Base-by-base conservation (phyloP, 2,113 vertebrate genomes). In the Ceyx cyanopectus region DNA sequence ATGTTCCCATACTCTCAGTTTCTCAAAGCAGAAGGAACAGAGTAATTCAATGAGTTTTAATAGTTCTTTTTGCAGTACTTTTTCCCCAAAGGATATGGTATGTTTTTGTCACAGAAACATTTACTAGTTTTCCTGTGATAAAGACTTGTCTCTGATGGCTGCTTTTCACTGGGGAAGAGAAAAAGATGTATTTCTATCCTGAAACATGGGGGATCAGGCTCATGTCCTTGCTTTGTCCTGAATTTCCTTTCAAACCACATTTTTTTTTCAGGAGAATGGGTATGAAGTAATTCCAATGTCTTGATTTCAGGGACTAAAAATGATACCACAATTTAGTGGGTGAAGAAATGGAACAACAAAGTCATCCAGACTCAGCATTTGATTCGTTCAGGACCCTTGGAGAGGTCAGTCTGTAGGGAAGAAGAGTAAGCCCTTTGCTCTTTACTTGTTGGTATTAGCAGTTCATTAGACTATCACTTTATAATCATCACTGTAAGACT, bases 331-430 rank as follows among this genome's bases (percentile, higher is more conserved):
- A 15, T 30, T 41, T 32, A 83, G 24, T 13, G 13, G 12, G 14
- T 3, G 5, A 43, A 77, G 60, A 66, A 81, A 14, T 0, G 1
- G 57, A 79, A 34, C n/a, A 43, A 11, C 27, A 14, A 24, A 76
- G n/a, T n/a, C 43, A 10, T 2, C 12, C 2, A 1, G 27, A 13
- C n/a, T 56, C 15, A 17, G 27, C 2, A 2, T 16, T 62, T n/a
- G 14, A 3, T 27, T 32, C 8, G n/a, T 43, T 60, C 5, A 3
- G 40, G 22, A 27, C n/a, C 14, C 37, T 34, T 50, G 57, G 46
- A 11, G 9, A 56, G 40, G 32, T 19, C 21, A 30, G 10, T 54
- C 57, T 60, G 63, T 21, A 23, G n/a, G 30, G 32, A 65, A n/a
- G 7, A 6, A 21, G 53, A 14, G 32, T 19, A n/a, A 37, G 16